These are phyloP conservation scores for Ispidina picta DNA, from an alignment of 2,797 vertebrate genomes.

Conservation along the genomic window DNA sequence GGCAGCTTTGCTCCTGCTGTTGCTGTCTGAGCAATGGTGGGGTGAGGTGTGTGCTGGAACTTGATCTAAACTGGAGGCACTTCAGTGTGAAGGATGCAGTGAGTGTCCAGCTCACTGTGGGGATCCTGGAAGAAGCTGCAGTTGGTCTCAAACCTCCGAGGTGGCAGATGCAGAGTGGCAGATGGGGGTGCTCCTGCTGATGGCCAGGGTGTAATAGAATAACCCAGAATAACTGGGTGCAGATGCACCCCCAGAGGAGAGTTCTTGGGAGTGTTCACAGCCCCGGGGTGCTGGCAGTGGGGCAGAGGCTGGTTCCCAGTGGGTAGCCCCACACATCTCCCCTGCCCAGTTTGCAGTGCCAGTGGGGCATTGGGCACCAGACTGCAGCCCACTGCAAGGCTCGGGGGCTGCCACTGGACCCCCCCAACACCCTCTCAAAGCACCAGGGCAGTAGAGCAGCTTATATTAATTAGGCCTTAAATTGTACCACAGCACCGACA, in stretches of 20 bases:
- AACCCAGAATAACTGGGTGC: background rate
- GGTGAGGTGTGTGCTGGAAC: background rate
- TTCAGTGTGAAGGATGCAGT: background rate
- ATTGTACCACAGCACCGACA: background rate
- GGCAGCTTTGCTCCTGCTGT: background rate
- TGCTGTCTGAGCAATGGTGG: background rate
- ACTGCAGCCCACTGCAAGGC: accelerated
- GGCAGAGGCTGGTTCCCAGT: accelerated
- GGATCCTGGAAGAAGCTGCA: background rate
- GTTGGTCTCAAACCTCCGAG: background rate
- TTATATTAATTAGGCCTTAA: background rate
- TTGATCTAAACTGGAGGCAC: background rate
- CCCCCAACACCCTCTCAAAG: background rate
- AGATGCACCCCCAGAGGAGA: background rate
- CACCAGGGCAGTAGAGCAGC: background rate
- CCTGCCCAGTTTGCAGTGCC: accelerated
- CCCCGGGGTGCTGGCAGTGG: background rate
- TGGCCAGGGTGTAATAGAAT: background rate
- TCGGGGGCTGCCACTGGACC: background rate
- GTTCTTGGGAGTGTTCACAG: accelerated
- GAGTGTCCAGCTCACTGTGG: background rate
- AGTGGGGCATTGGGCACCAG: background rate
- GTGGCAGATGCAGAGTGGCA: background rate
- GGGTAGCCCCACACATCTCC: accelerated
- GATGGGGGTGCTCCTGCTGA: background rate